Evolutionary conservation across 64 coral and sea anemone genomes (phyloP), one percentile per base, ranked within the genome.

Genomic region (Montipora foliosa): DNA sequence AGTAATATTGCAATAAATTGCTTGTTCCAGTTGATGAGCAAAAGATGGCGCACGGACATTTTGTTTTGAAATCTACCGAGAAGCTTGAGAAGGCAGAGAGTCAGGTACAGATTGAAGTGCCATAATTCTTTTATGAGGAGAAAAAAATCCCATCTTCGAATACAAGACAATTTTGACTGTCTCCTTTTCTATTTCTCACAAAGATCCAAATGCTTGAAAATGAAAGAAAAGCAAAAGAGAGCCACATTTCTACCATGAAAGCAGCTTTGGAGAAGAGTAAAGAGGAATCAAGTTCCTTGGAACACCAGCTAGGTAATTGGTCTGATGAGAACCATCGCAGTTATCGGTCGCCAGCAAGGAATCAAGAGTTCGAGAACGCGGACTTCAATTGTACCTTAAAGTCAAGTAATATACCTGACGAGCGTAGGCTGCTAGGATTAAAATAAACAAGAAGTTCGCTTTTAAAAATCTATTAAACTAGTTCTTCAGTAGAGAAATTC

Each of bases 61-160:
- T 82, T 71, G 12, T 98, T 17, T 80, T 78, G 21, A 89, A 94
- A 46, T 93, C 83, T 60, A 93, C 78, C 11, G 89, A 98, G 46
- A 98, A 93, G 13, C 90, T 98, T 13, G 78, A 89, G 44, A 91
- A 89, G 49, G 93, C 85, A 69, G 89, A 89, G 68, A 92, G 55
- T 52, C 92, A 92, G 92, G 95, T 96, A 93, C 7, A 24, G 29
- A n/a, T n/a, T n/a, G n/a, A 16, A 5, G 15, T 21, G 1, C 15
- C 10, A 17, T 19, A 11, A 14, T 6, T 16, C 53, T 1, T 13
- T n/a, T 19, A 16, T 67, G 60, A 79, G 48, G 37, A 37, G 37
- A 37, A 29, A 83, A 64, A n/a, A 47, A 6, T 6, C 13, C 70
- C 10, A 6, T 24, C 7, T 7, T 64, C 52, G 52, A 55, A 15